Base-by-base conservation (phyloP, 2,113 vertebrate genomes). In the Brevimyrus niger region DNA sequence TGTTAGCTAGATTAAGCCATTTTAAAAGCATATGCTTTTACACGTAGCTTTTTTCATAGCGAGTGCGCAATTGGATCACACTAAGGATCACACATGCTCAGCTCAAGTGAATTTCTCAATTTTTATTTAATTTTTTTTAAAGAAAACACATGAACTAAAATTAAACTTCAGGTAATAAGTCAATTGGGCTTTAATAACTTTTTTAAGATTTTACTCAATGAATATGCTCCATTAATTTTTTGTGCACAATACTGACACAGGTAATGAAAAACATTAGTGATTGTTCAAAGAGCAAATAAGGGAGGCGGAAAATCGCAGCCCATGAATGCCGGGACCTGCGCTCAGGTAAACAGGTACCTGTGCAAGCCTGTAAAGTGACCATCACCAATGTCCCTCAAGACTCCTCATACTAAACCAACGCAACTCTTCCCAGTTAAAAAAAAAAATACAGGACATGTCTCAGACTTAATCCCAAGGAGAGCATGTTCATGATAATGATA, bases 401-500 rank as follows among this genome's bases (percentile, higher is more conserved):
- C 92, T 85, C 65, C 92, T 89, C 89, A 92, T 89, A 90, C 92
- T 94, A 94, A 95, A 92, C 19, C 94, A 86, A 92, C 88, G 94
- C 92, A 92, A 93, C 92, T 90, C 92, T 90, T 87, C 93, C 93
- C 89, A 91, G 21, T 44, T 4, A 48, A 86, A 86, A 86, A 31
- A 86, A 35, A 55, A 51, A 38, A 35, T 35, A 53, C 50, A 31
- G 50, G 31, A 55, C 47, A 90, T 91, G 91, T 94, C 93, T 92
- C 92, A 94, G 93, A 90, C 91, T 89, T 90, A 92, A 93, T 94
- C 92, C 92, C 91, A 91, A n/a, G 83, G 90, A 91, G 89, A 93
- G 91, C 93, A 93, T 94, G 93, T 94, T 94, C 94, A 92, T 92
- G 92, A 94, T 94, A 92, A 90, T 92, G 93, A 95, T 92, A 91